A percentile compares a stretch with the other conserved stretches of the same genome.
phyloP scores from a whole-genome alignment of 2,888 invertebrate species.

The Craniophora ligustri region DNA sequence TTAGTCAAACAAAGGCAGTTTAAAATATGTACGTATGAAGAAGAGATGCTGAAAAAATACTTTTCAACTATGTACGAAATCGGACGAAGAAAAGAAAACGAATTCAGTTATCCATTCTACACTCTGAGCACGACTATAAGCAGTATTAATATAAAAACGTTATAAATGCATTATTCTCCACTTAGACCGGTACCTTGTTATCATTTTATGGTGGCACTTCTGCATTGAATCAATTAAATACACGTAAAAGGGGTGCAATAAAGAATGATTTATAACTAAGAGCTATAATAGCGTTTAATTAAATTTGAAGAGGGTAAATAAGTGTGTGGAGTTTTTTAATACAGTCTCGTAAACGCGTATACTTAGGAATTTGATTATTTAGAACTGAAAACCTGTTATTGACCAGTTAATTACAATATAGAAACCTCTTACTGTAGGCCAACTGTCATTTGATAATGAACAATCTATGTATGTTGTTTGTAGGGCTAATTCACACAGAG shows the following conservation, averaged over 20 bases:
- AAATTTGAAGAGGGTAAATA: slow-evolving; percentile 71
- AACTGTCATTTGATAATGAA: not conserved
- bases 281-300: slow-evolving; percentile 83
- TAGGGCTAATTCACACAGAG: not conserved
- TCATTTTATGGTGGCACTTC: slow-evolving; percentile 73
- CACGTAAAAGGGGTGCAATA: slow-evolving; percentile 76
- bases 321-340: slow-evolving; percentile 47
- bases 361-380: slow-evolving; percentile 30
- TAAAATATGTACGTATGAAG: too few species aligned
- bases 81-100: slow-evolving; percentile 36
- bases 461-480: too few species aligned
- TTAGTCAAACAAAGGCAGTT: too few species aligned
- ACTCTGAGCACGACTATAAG: slow-evolving; percentile 24
- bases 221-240: slow-evolving; percentile 81
- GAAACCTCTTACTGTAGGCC: slow-evolving; percentile 1
- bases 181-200: slow-evolving; percentile 71
- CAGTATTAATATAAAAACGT: slow-evolving; percentile 44
- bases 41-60: too few species aligned
- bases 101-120: slow-evolving; percentile 24
- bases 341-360: slow-evolving; percentile 30
- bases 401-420: slow-evolving; percentile 5
- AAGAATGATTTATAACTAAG: slow-evolving; percentile 79
- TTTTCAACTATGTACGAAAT: too few species aligned
- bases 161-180: slow-evolving; percentile 53
- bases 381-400: slow-evolving; percentile 19